Conservation (phyloP, 1,140 invertebrate species). For the Nephotettix cincticeps region DNA sequence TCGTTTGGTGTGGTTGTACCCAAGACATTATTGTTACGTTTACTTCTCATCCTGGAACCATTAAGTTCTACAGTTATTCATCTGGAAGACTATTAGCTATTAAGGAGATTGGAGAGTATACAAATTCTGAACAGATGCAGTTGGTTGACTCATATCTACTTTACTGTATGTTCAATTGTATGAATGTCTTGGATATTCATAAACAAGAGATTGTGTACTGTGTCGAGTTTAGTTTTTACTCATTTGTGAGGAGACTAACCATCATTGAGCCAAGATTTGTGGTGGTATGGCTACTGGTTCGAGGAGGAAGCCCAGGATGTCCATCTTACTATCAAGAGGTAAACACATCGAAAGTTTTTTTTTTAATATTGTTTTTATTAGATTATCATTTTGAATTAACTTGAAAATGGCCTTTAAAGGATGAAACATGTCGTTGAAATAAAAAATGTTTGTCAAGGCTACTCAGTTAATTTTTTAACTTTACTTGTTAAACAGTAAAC, state of each 20-base stretch:
- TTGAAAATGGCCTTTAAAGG: no score
- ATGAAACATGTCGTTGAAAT: no score
- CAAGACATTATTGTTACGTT: conserved; percentile 7
- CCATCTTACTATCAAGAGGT: background rate
- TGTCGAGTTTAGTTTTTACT: background rate
- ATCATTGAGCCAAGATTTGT: conserved; percentile 1
- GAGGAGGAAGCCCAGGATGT: conserved; percentile 1
- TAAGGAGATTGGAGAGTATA: conserved; percentile 1
- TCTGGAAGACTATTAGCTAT: background rate
- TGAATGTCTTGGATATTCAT: background rate
- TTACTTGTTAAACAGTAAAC: no score
- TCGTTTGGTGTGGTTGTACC: conserved; percentile 1
- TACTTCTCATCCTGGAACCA: conserved; percentile 1
- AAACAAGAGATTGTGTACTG: conserved; percentile 2
- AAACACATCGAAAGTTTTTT: no score
- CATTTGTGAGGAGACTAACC: background rate
- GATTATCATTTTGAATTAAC: no score
- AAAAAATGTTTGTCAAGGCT: no score
- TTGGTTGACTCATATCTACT: background rate
- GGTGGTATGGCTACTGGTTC: background rate
- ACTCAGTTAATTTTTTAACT: no score
- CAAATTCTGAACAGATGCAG: conserved; percentile 18
- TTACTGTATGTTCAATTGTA: conserved; percentile 16
- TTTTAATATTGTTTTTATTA: no score
- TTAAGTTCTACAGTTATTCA: background rate